These are phyloP conservation scores for Catharus fuscescens DNA, from an alignment of 2,113 vertebrate genomes.

Conservation along the genomic window DNA sequence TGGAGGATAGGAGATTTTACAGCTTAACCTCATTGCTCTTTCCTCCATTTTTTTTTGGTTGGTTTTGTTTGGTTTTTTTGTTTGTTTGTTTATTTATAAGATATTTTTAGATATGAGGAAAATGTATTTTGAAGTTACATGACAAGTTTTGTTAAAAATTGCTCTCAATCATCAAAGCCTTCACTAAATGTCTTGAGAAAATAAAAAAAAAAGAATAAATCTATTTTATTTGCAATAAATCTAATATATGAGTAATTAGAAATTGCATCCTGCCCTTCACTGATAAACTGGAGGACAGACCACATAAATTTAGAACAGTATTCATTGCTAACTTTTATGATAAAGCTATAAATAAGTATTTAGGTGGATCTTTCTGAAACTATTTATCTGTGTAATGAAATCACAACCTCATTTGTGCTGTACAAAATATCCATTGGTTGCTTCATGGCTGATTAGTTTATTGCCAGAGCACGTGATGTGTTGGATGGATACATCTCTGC, in stretches of 20 bases:
- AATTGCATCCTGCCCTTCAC: neutral
- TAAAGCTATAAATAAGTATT: slow-evolving; percentile 15
- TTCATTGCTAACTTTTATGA: neutral
- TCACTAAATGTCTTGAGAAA: neutral
- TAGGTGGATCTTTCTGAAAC: neutral
- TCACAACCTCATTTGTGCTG: neutral
- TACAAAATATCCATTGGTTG: neutral
- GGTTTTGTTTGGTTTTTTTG: accelerated
- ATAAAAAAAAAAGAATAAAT: neutral
- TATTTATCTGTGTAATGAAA: neutral
- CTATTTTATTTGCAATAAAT: neutral
- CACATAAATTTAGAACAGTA: neutral
- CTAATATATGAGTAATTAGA: neutral
- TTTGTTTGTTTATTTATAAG: neutral
- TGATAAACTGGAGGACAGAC: neutral
- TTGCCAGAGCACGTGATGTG: neutral
- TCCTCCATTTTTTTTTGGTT: neutral
- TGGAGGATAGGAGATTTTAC: neutral
- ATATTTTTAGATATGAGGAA: neutral
- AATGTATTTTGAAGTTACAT: neutral
- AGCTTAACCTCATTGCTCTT: neutral
- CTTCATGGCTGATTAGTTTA: neutral
- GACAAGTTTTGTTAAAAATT: neutral
- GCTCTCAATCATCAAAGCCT: neutral
- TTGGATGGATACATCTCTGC: neutral